Evolutionary conservation across 2,113 vertebrate genomes (phyloP).

Genomic region (Heptranchias perlo): DNA sequence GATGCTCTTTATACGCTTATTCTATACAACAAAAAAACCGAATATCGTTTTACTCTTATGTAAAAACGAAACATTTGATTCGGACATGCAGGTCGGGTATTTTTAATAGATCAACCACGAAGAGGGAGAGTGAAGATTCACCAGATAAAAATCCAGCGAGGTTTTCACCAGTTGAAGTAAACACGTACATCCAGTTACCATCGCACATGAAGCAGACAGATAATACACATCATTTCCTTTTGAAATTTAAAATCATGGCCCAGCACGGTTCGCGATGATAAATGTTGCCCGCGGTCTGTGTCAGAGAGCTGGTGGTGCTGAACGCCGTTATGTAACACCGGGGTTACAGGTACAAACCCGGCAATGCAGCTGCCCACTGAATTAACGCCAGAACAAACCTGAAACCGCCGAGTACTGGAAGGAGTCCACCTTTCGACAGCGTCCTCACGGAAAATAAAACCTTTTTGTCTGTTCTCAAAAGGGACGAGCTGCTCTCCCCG

Average conservation of each 20-base stretch:
- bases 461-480: background rate
- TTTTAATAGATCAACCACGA: background rate
- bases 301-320: no score
- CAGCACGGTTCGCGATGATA: no score
- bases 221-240: background rate
- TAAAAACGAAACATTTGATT: background rate
- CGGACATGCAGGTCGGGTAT: background rate
- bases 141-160: no score
- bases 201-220: background rate
- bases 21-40: background rate
- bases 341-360: background rate
- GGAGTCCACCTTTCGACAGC: background rate
- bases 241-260: no score
- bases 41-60: background rate
- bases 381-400: background rate
- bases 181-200: background rate
- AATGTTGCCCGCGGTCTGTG: no score
- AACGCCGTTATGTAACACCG: background rate
- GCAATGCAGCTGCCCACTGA: background rate
- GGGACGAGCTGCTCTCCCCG: background rate
- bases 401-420: background rate
- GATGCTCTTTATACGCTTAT: background rate
- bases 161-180: background rate
- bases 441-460: background rate
- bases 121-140: background rate